phyloP scores from a whole-genome alignment of 2,797 vertebrate species.

The Anguilla obscura region DNA sequence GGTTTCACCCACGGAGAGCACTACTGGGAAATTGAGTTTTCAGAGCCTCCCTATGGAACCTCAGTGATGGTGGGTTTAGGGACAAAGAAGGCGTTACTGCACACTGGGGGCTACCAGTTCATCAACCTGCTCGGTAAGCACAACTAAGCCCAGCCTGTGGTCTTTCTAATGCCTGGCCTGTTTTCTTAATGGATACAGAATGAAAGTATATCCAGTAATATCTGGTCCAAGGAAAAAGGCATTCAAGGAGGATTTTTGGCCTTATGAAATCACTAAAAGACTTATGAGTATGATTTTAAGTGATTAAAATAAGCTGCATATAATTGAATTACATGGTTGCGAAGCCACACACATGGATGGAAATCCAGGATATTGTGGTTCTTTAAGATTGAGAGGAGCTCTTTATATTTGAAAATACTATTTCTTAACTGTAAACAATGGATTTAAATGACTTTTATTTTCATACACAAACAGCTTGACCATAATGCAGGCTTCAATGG shows the following conservation, averaged over 20 bases:
- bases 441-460: too few relatives aligned
- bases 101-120: slow-evolving; percentile 45
- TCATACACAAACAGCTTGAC: too few relatives aligned
- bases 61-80: slow-evolving; percentile 61
- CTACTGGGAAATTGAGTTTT: slow-evolving; percentile 59
- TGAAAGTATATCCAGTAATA: not conserved
- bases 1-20: slow-evolving; percentile 57
- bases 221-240: not conserved
- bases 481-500: too few relatives aligned
- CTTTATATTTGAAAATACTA: too few relatives aligned
- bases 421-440: too few relatives aligned
- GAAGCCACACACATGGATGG: not conserved
- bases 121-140: slow-evolving; percentile 55
- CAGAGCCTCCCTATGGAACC: slow-evolving; percentile 53
- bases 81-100: slow-evolving; percentile 50
- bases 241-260: not conserved
- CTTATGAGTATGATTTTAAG: not conserved
- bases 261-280: not conserved
- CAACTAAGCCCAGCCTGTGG: not conserved
- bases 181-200: not conserved
- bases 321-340: not conserved
- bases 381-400: too few relatives aligned
- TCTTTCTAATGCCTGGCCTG: not conserved
- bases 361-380: not conserved
- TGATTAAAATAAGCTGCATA: not conserved